Base-by-base conservation (phyloP, 2,888 invertebrate genomes). In the Cerastis leucographa region DNA sequence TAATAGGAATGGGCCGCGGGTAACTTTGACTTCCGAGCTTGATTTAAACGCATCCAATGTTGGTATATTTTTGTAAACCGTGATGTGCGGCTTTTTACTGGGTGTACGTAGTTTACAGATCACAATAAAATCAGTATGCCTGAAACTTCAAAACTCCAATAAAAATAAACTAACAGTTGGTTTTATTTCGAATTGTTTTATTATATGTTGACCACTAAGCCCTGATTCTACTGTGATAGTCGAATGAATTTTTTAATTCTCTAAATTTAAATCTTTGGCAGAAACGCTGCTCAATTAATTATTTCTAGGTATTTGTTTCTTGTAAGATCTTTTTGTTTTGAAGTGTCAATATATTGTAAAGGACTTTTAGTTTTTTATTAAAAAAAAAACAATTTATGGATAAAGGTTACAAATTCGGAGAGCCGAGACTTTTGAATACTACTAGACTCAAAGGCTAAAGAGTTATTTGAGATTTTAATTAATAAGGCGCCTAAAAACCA, bases 151-250 rank as follows among this genome's bases (percentile, higher is more conserved):
- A 25, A 65, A 49, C 6, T 25, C 3, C 49, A 65, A 19, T 19
- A 40, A 51, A 35, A 29, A 42, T 64, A 46, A 17, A 25, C 6
- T 44, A 29, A 11, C 14, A 29, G 49, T 9, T 12, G 14, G 7
- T 56, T 56, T 29, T 25, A 46, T 25, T 64, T 56, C 6, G 7
- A 49, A 42, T 59, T 22, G 7, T 54, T 14, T 42, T 62, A 44
- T n/a, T 64, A 54, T 25, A 19, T 25, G 11, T 40, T 44, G 35
- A 29, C 22, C 22, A 25, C 6, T 19, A 29, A 56, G 5, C 44
- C 35, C 22, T 71, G 54, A 56, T 78, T 78, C 40, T 71, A 49
- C 71, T 78, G 64, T 64, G 71, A 71, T 35, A 54, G 44, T 9
- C 14, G 17, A n/a, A 5, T 77, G 51, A n/a, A 6, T n/a, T 54